Percentiles rank a stretch among this genome's conserved stretches.
Evolutionary conservation across 2,113 vertebrate genomes (phyloP).

Genomic region (Reinhardtius hippoglossoides): DNA sequence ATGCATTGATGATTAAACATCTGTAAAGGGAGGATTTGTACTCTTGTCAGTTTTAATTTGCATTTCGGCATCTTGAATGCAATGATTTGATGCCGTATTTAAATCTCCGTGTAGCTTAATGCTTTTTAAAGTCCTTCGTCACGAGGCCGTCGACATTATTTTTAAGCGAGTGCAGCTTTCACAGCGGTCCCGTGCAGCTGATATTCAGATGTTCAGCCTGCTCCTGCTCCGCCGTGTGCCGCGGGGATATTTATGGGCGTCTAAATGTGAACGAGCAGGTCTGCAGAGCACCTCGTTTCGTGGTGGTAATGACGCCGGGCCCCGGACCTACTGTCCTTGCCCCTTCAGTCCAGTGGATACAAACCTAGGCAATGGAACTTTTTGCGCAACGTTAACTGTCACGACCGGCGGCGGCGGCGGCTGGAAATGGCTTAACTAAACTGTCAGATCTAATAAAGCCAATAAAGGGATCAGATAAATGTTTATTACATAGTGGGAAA

Average conservation of each 20-base stretch:
- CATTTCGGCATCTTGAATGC: too few species aligned
- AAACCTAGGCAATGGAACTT: constrained; percentile 91
- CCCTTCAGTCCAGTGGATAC: constrained; percentile 73
- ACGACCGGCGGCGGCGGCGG: constrained; percentile 89
- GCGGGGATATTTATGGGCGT: constrained; percentile 64
- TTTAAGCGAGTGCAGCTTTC: not conserved
- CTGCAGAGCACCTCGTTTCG: constrained; percentile 52
- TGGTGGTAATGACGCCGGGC: constrained; percentile 63
- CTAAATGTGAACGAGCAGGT: constrained; percentile 67
- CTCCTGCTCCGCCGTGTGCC: constrained; percentile 8
- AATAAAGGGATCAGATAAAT: constrained; percentile 99
- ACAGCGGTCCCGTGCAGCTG: not conserved
- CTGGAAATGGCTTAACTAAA: constrained; percentile 98
- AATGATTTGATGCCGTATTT: too few species aligned
- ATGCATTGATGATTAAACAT: too few species aligned
- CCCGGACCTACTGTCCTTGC: constrained; percentile 61
- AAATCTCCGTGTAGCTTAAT: too few species aligned
- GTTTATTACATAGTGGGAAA: constrained; percentile 98
- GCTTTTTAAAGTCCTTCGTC: too few species aligned
- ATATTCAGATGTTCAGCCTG: constrained; percentile 50
- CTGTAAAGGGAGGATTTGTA: too few species aligned
- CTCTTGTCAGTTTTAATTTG: too few species aligned
- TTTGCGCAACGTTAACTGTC: constrained; percentile 95
- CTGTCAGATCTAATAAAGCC: constrained; percentile 99
- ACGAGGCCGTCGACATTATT: too few species aligned